phyloP scores from a whole-genome alignment of 2,113 vertebrate species.

The Madoqua kirkii region DNA sequence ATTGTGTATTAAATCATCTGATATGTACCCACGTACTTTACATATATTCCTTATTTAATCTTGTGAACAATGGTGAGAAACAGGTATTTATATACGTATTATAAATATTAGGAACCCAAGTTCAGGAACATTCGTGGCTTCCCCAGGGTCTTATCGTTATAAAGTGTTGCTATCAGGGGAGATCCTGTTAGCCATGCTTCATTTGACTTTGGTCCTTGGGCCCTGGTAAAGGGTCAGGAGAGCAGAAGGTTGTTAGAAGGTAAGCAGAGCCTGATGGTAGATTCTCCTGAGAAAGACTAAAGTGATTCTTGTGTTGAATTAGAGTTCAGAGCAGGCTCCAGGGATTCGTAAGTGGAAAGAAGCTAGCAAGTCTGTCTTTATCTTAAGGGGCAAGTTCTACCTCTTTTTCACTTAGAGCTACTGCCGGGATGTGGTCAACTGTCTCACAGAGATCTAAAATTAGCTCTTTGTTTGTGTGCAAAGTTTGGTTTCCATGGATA shows the following conservation, averaged over 20 bases:
- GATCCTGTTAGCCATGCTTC: not conserved
- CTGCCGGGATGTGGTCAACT: slow-evolving; percentile 1
- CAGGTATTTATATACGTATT: not conserved
- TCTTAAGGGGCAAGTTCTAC: not conserved
- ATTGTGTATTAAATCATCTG: not conserved
- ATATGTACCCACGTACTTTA: not conserved
- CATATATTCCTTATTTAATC: not conserved
- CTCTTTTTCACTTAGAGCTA: slow-evolving; percentile 41
- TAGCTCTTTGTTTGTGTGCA: slow-evolving; percentile 52
- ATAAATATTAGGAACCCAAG: not conserved
- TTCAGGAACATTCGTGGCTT: not conserved
- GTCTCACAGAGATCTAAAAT: slow-evolving; percentile 58
- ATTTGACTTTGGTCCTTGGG: slow-evolving; percentile 5
- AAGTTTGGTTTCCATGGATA: slow-evolving; percentile 47
- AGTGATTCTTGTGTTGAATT: not conserved
- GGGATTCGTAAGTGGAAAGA: not conserved
- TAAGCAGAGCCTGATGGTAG: not conserved
- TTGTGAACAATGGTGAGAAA: not conserved
- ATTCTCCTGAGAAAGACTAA: not conserved
- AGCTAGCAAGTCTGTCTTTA: not conserved
- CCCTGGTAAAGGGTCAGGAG: not conserved
- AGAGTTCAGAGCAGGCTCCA: not conserved
- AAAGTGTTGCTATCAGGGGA: not conserved
- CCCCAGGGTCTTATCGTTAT: not conserved
- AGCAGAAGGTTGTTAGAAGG: not conserved